Evolutionary conservation across 1,140 invertebrate species (phyloP), one percentile per base, ranked within the genome.

Genomic region (Meloidogyne hapla): DNA sequence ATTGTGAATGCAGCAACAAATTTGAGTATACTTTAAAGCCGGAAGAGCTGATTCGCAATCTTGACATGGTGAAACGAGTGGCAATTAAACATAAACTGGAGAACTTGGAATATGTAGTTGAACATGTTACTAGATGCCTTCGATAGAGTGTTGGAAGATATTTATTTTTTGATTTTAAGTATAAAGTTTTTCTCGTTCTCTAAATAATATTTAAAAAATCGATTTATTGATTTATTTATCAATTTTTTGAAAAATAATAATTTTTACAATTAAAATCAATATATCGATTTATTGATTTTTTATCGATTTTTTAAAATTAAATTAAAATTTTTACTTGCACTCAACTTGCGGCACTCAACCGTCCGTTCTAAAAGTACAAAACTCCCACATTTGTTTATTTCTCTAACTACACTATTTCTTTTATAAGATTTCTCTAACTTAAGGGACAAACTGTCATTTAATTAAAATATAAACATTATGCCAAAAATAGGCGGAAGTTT

Each of bases 1-100:
- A 63, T 26, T 78, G 77, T 62, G 77, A 78, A 23, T 78, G 77
- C 69, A 78, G 69, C 77, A 78, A 78, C 77, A 45, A 33, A 28
- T 71, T 78, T 65, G 76, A 79, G 26, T 40, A 67, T 13, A 78
- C 75, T 15, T 61, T 78, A 12, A 26, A 45, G 21, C n/a, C 13
- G 23, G 77, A 72, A 12, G 45, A 69, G 1, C 42, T 79, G 26
- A 18, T 68, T 0, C 5, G 8, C 23, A 78, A 78, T 74, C 26
- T 78, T 18, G 42, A 65, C 4, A 62, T 78, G 21, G 25, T 78
- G 2, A 23, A 75, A 15, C 38, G 70, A 6, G 61, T 77, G 12
- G 76, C 76, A 10, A 76, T 23, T 26, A 28, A 56, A 42, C 72
- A 77, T 38, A 48, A 40, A 26, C 23, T 77, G 28, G 40, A 28